phyloP scores from a whole-genome alignment of 2,888 invertebrate genomes.

The Sphaerophoria taeniata region DNA sequence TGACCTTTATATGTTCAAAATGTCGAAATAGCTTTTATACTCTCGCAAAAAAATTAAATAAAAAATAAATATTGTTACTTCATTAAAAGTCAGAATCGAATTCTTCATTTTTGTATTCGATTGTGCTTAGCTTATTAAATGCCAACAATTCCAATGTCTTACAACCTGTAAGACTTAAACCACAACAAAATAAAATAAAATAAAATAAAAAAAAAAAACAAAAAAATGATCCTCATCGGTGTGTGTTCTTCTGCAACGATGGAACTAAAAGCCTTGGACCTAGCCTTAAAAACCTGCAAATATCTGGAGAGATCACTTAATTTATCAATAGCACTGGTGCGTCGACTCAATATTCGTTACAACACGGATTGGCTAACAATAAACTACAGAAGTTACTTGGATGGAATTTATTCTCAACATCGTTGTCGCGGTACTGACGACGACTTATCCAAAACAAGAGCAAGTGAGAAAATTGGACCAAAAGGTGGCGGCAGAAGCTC shows the following conservation, averaged over 20 bases:
- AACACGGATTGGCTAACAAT: slow-evolving; percentile 76
- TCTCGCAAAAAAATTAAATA: too few species aligned
- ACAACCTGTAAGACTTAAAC: too few species aligned
- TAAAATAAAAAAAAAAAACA: not conserved
- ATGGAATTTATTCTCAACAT: slow-evolving; percentile 75
- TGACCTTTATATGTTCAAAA: too few species aligned
- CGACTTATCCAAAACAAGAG: slow-evolving; percentile 12
- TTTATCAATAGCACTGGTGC: slow-evolving; percentile 75
- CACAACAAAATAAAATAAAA: not conserved
- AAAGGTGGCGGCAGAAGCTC: slow-evolving; percentile 66
- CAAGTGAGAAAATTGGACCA: not conserved
- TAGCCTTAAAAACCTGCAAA: slow-evolving; percentile 75
- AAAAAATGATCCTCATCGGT: not conserved
- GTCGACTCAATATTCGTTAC: slow-evolving; percentile 77
- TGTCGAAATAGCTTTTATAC: too few species aligned
- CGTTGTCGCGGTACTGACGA: slow-evolving; percentile 58
- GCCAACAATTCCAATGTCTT: too few species aligned
- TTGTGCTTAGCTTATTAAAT: too few species aligned
- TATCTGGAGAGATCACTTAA: slow-evolving; percentile 74
- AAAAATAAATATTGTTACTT: too few species aligned
- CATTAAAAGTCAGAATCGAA: too few species aligned
- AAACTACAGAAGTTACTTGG: slow-evolving; percentile 76
- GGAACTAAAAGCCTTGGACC: slow-evolving; percentile 75
- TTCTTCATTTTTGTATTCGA: too few species aligned
- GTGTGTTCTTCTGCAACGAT: slow-evolving; percentile 72